Base-by-base conservation (phyloP, 2,113 vertebrate genomes). In the Sakesphorus luctuosus region DNA sequence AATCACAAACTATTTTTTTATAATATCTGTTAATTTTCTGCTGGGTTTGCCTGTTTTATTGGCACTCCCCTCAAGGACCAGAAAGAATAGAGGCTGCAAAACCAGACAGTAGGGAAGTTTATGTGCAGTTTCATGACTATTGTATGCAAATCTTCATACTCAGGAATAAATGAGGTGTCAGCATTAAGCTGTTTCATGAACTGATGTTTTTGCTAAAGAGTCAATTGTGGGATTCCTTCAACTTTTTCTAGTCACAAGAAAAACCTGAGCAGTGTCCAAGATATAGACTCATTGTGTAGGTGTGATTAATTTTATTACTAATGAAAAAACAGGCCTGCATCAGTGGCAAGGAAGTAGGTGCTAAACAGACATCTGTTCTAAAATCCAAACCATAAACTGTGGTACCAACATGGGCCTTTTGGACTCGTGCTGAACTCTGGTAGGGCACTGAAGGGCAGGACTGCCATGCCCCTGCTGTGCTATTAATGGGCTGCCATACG, bases 1-100 rank as follows among this genome's bases (percentile, higher is more conserved):
- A 94, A 86, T 69, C 56, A 92, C 52, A 66, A 89, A 83, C 46
- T 52, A 6, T 67, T 49, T 90, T 78, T 86, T 77, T 81, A 24
- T 74, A 79, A 25, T 56, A 78, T 35, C 65, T 72, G 40, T 93
- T 95, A 75, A 87, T 91, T 93, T 94, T 88, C 75, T 82, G 18
- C 68, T 67, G 76, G 36, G 49, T 81, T 87, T 9, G 0, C 81
- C 61, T 78, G 0, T 85, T 93, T 76, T 50, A 74, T 75, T 93
- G 66, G 44, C 44, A 84, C 33, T 67, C 82, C 69, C 36, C 73
- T 93, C 62, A 81, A 83, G 61, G 73, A 63, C 66, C 52, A 69
- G 49, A 80, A 91, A 69, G 73, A 88, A 89, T 29, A 84, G 65
- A 71, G 69, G 40, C 47, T 40, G 67, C 83, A 90, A 65, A 92